Conservation (phyloP, 2,797 vertebrate species). For the Xenops minutus region DNA sequence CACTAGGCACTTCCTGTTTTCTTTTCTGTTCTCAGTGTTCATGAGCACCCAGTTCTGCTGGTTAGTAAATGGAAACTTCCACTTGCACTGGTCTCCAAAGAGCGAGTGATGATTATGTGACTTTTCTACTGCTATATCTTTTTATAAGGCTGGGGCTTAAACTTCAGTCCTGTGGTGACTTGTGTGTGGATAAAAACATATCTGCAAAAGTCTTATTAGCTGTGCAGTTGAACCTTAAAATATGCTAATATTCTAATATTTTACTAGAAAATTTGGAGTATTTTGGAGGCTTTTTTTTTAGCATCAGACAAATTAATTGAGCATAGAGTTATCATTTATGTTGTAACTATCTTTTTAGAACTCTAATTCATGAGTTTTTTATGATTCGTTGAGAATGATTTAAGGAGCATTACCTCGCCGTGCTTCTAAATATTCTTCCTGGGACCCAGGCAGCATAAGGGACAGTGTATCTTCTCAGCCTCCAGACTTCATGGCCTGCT, state of each 20-base stretch:
- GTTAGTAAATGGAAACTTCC: neutral
- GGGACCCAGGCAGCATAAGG: neutral
- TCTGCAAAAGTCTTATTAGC: neutral
- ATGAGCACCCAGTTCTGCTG: neutral
- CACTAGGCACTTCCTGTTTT: neutral
- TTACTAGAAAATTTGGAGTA: neutral
- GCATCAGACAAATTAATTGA: neutral
- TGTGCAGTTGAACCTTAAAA: neutral
- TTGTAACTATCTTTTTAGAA: neutral
- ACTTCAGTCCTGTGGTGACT: neutral
- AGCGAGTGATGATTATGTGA: neutral
- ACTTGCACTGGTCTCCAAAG: neutral
- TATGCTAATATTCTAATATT: neutral
- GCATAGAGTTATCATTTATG: neutral
- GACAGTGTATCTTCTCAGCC: neutral
- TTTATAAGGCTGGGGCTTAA: neutral
- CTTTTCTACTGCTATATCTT: neutral
- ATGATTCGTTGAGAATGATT: neutral
- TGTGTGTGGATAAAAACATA: neutral
- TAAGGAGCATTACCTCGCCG: neutral
- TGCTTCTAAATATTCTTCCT: neutral
- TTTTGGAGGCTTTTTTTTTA: constrained; percentile 6
- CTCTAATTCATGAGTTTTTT: neutral
- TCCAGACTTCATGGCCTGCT: neutral
- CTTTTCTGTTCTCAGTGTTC: neutral